Conservation (phyloP, 2,113 vertebrate genomes). For the Pandion haliaetus region DNA sequence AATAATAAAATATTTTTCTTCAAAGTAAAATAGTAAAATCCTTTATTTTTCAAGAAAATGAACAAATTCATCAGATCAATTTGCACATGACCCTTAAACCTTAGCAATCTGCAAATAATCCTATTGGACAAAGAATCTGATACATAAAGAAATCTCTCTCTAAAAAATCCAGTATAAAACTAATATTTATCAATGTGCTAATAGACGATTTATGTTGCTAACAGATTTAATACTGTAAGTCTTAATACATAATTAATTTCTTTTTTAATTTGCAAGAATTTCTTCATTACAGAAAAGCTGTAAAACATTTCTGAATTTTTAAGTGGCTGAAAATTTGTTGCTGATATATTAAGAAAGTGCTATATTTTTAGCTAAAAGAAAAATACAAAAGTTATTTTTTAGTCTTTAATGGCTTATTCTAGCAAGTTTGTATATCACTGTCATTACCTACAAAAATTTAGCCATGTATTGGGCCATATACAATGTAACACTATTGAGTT, state of each 20-base stretch:
- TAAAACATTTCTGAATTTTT: background rate
- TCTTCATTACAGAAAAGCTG: background rate
- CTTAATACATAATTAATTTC: background rate
- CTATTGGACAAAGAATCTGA: background rate
- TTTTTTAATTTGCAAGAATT: background rate
- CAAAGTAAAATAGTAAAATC: background rate
- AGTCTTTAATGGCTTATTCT: background rate
- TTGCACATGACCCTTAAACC: background rate
- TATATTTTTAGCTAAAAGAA: background rate
- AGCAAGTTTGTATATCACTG: background rate
- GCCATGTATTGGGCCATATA: background rate
- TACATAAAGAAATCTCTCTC: background rate
- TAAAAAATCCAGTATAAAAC: background rate
- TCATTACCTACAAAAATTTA: background rate
- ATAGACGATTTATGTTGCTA: background rate
- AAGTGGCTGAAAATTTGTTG: background rate
- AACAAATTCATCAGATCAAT: background rate
- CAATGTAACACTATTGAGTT: background rate
- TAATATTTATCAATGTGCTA: background rate
- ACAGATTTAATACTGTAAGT: background rate
- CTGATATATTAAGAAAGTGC: background rate
- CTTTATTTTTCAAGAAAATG: background rate
- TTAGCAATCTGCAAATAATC: background rate
- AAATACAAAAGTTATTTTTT: background rate
- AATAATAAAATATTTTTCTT: background rate